Evolutionary conservation across 1,140 invertebrate genomes (phyloP).

Genomic region (Tetramorium alpestre): DNA sequence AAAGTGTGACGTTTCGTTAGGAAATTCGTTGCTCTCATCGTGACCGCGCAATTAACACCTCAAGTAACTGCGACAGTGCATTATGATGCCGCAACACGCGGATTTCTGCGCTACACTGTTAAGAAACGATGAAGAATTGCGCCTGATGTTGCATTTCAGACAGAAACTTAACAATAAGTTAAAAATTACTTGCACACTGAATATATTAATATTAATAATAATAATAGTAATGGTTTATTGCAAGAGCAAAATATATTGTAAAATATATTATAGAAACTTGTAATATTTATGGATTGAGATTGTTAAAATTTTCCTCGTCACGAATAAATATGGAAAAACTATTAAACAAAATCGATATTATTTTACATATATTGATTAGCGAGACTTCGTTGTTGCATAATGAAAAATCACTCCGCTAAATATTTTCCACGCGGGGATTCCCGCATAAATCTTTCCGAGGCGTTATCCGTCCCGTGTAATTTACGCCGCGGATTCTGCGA

Average conservation of each 20-base stretch:
- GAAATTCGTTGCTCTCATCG: slow-evolving; percentile 33
- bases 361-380: not conserved
- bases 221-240: too few species aligned
- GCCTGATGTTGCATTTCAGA: not conserved
- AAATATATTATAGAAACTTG: not conserved
- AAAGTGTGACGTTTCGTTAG: slow-evolving; percentile 34
- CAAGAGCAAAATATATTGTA: too few species aligned
- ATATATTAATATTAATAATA: too few species aligned
- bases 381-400: not conserved
- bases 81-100: slow-evolving; percentile 4
- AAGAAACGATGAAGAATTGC: not conserved
- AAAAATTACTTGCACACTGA: not conserved
- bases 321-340: not conserved
- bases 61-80: not conserved
- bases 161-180: too few species aligned
- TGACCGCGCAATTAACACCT: slow-evolving; percentile 32
- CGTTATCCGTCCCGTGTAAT: not conserved
- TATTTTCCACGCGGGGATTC: not conserved
- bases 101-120: not conserved
- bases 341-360: too few species aligned
- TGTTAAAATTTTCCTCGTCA: too few species aligned
- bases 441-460: not conserved
- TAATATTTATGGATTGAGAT: not conserved
- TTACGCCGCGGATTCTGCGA: slow-evolving; percentile 13
- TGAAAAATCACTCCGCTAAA: not conserved